Evolutionary conservation across 1,140 invertebrate species (phyloP), one percentile per base, ranked within the genome.

Genomic region (Parasteatoda tepidariorum): DNA sequence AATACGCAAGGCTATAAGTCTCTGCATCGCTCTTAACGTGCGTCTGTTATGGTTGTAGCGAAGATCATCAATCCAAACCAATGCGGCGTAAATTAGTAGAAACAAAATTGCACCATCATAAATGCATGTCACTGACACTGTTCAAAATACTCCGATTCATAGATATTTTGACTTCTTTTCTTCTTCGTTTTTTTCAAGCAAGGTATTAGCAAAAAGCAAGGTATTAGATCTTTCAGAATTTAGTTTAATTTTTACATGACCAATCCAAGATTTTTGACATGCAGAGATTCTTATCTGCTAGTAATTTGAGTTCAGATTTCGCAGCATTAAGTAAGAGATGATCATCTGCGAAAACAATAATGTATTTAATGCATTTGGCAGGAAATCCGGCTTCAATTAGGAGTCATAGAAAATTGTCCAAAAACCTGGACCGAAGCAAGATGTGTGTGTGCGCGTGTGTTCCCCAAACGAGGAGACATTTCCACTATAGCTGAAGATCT

Each of bases 341-440:
- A 33, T 73, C 70, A 55, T 73, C 70, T 9, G 70, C 70, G n/a
- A 34, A 76, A 5, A 55, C 74, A 34, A 76, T 13, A 4, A 13
- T n/a, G n/a, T n/a, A n/a, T n/a, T 62, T 30, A 18, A 3, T 4
- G 31, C 74, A 61, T 61, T 61, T 15, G 59, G 22, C 41, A 18
- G 41, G 41, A 48, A 48, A 48, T 48, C 41, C 41, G 18, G 18
- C 41, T 48, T 48, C 18, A 48, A 48, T 48, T 9, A 48, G 41
- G 41, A 48, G 41, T 48, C 41, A 48, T 48, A 48, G 18, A 48
- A 48, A 9, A 48, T 48, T 9, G 41, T 48, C 41, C 41, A 48
- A 48, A 48, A 48, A 48, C 41, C 41, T 18, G 41, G 41, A 18
- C 41, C 41, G 41, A 7, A 48, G 41, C 41, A 48, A 9, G 41